Percentiles rank a stretch among this genome's conserved stretches.
Evolutionary conservation across 1,140 invertebrate species (phyloP).

Genomic region (Nilaparvata lugens): DNA sequence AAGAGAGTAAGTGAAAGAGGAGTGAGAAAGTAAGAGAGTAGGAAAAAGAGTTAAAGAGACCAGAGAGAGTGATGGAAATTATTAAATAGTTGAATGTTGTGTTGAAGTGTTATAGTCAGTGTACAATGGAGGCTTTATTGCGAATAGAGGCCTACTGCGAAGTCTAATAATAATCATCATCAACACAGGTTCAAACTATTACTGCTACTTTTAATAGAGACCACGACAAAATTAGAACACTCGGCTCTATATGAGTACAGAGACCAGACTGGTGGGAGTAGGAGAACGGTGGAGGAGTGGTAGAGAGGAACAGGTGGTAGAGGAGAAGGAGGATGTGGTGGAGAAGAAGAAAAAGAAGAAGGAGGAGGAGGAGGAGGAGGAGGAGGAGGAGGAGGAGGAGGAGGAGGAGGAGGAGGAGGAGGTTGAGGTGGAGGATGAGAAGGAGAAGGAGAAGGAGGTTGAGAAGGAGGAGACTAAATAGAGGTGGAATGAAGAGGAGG

Average conservation of each 20-base stretch:
- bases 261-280: not conserved
- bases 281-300: constrained; percentile 1
- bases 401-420: not conserved
- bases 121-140: too few relatives aligned
- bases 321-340: not conserved
- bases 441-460: not conserved
- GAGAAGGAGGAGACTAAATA: not conserved
- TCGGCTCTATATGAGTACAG: not conserved
- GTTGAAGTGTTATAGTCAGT: too few relatives aligned
- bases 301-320: not conserved
- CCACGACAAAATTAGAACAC: not conserved
- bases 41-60: too few relatives aligned
- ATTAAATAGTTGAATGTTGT: not conserved
- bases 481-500: constrained; percentile 2
- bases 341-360: not conserved
- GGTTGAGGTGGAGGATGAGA: not conserved
- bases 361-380: not conserved
- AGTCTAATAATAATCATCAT: too few relatives aligned
- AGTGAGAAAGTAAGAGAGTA: not conserved
- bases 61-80: not conserved
- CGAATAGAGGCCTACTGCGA: too few relatives aligned
- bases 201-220: too few relatives aligned
- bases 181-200: too few relatives aligned
- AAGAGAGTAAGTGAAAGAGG: not conserved
- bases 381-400: not conserved